These are phyloP conservation scores for Alethe castanea DNA, from an alignment of 2,113 vertebrate genomes.

Conservation along the genomic window DNA sequence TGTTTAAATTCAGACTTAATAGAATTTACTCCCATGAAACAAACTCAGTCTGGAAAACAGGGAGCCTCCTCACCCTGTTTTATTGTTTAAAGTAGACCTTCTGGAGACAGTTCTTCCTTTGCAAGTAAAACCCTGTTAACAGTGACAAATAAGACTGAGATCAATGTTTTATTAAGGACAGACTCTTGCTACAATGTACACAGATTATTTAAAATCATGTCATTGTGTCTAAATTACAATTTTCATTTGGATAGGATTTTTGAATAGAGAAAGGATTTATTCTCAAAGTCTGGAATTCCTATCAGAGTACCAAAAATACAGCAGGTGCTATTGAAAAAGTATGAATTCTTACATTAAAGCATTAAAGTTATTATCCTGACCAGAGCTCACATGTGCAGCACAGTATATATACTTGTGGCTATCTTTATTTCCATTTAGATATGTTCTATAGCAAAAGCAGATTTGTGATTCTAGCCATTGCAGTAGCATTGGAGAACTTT, in stretches of 20 bases:
- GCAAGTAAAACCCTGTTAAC: not conserved
- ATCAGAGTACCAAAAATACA: not conserved
- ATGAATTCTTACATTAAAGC: not conserved
- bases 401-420: not conserved
- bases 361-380: not conserved
- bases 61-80: not conserved
- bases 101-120: slow-evolving; percentile 14
- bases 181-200: not conserved
- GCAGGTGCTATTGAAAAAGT: not conserved
- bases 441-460: not conserved
- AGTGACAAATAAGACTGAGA: slow-evolving; percentile 10
- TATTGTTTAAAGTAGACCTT: slow-evolving; percentile 13
- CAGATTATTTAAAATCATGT: slow-evolving; percentile 14
- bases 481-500: not conserved
- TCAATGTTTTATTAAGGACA: slow-evolving; percentile 44
- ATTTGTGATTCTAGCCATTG: slow-evolving; percentile 1
- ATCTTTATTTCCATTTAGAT: slow-evolving; percentile 12
- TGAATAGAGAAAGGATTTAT: slow-evolving; percentile 24
- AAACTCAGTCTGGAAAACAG: not conserved
- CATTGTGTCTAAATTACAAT: slow-evolving; percentile 34
- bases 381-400: not conserved
- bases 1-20: slow-evolving; percentile 18
- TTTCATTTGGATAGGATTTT: slow-evolving; percentile 41
- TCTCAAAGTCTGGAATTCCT: not conserved
- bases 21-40: not conserved